A percentile compares a stretch with the other conserved stretches of the same genome.
These are phyloP conservation scores for Drosophila austrosaltans DNA, from an alignment of 2,888 invertebrate genomes.

Conservation along the genomic window DNA sequence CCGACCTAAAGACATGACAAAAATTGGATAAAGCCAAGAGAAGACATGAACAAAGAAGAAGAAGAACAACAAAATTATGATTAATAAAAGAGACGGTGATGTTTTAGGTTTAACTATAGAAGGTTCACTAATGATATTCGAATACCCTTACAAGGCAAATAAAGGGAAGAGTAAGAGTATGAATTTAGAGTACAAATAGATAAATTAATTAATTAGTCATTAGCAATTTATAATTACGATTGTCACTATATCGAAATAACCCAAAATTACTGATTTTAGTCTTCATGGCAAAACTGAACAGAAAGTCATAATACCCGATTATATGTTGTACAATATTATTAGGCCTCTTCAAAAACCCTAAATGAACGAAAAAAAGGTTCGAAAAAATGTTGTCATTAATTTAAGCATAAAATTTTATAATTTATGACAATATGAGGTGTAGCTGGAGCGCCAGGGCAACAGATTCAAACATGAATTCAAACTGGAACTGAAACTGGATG, in stretches of 20 bases:
- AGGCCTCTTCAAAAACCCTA: constrained; percentile 25
- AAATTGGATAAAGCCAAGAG: constrained; percentile 35
- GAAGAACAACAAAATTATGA: constrained; percentile 32
- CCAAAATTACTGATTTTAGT: no score
- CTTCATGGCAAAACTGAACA: background rate
- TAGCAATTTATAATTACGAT: no score
- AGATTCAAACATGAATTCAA: constrained; percentile 21
- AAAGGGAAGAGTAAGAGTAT: background rate
- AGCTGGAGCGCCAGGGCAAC: constrained; percentile 74
- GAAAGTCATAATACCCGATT: background rate
- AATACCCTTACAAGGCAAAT: constrained; percentile 10
- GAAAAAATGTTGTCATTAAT: constrained; percentile 80
- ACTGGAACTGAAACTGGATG: constrained; percentile 26
- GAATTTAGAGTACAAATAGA: background rate
- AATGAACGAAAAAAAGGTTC: constrained; percentile 23
- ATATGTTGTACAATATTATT: constrained; percentile 31
- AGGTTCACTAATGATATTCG: background rate
- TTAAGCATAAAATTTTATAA: constrained; percentile 83
- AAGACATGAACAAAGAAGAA: constrained; percentile 15
- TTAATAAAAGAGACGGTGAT: constrained; percentile 9
- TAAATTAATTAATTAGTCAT: background rate
- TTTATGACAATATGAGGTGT: constrained; percentile 80
- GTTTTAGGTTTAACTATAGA: background rate
- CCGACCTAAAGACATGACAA: constrained; percentile 66
- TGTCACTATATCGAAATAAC: no score